Evolutionary conservation across 1,140 invertebrate genomes (phyloP).

Genomic region (Teleopsis dalmanni): DNA sequence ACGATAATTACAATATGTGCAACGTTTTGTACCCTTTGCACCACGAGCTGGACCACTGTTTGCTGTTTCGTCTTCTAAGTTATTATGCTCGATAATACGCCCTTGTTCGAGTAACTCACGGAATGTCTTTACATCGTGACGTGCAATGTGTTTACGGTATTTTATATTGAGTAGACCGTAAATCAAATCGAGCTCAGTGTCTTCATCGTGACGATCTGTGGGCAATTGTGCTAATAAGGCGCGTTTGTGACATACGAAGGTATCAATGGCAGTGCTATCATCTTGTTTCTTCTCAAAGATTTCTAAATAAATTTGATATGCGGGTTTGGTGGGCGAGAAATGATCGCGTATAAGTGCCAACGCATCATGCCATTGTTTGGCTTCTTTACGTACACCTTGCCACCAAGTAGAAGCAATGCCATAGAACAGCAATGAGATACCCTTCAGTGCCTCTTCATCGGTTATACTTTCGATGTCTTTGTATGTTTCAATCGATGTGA

Average conservation of each 20-base stretch:
- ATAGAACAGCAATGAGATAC: constrained; percentile 29
- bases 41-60: background rate
- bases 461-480: constrained; percentile 38
- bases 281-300: constrained; percentile 32
- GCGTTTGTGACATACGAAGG: constrained; percentile 34
- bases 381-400: constrained; percentile 36
- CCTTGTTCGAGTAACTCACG: constrained; percentile 31
- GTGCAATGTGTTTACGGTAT: constrained; percentile 28
- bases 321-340: constrained; percentile 36
- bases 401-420: constrained; percentile 32
- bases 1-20: constrained; percentile 12
- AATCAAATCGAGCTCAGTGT: constrained; percentile 37
- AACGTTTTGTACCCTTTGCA: constrained; percentile 9
- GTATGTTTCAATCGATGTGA: constrained; percentile 31
- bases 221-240: constrained; percentile 35
- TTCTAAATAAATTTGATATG: constrained; percentile 36
- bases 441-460: constrained; percentile 35
- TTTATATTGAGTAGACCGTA: constrained; percentile 29
- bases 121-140: constrained; percentile 31
- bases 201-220: constrained; percentile 32
- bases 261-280: constrained; percentile 21
- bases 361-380: constrained; percentile 28
- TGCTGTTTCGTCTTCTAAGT: constrained; percentile 4
- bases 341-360: constrained; percentile 28
- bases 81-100: constrained; percentile 22